phyloP scores from a whole-genome alignment of 2,113 vertebrate genomes.

The Pygoscelis adeliae region DNA sequence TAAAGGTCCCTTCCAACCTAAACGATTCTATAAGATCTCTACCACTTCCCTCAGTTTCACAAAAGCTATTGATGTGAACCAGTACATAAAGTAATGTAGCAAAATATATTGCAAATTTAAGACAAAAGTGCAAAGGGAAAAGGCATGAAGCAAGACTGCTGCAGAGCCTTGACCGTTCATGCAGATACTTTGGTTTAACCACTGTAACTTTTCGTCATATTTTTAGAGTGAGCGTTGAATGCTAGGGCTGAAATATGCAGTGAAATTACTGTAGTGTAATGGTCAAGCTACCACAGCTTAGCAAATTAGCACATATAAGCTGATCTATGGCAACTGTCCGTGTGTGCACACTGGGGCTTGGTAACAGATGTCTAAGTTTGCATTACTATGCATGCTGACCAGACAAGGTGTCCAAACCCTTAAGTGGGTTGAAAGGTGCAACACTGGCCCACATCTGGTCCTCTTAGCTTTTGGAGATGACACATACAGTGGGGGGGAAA shows the following conservation, averaged over 20 bases:
- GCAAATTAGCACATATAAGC: background rate
- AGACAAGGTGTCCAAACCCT: background rate
- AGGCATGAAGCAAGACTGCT: background rate
- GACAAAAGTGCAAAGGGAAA: background rate
- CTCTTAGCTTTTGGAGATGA: background rate
- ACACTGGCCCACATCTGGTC: background rate
- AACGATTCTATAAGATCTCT: background rate
- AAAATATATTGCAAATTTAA: background rate
- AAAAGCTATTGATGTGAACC: background rate
- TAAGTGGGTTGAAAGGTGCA: background rate
- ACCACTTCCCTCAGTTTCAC: background rate
- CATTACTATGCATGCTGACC: background rate
- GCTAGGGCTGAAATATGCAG: no score
- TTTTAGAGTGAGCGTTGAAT: no score
- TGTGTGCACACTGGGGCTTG: accelerated
- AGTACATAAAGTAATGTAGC: background rate
- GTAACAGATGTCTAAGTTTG: background rate
- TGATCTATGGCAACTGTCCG: background rate
- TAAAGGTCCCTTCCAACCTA: no score
- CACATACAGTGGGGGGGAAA: accelerated
- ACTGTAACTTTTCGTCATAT: background rate
- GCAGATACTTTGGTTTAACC: background rate
- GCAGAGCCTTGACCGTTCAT: background rate
- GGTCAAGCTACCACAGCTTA: background rate
- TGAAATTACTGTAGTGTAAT: background rate